phyloP scores from a whole-genome alignment of 2,113 vertebrate genomes.

The Pachyramphus minor region DNA sequence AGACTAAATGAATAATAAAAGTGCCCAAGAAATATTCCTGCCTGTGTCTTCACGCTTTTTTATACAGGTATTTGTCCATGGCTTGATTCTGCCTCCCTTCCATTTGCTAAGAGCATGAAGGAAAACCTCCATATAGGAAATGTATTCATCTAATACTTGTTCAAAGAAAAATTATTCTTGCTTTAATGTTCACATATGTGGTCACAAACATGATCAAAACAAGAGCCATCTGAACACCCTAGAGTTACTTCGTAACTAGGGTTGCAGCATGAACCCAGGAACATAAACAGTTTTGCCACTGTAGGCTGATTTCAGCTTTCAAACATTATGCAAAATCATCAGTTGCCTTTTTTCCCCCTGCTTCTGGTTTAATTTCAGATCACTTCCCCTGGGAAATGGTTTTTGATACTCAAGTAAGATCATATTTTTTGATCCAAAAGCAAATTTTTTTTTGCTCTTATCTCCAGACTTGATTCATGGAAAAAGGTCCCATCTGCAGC shows the following conservation, averaged over 20 bases:
- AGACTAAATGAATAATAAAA: not conserved
- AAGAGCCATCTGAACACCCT: not conserved
- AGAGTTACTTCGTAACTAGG: not conserved
- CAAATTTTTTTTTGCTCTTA: slow-evolving; percentile 8
- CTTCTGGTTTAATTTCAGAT: not conserved
- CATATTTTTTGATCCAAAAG: not conserved
- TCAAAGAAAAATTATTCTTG: not conserved
- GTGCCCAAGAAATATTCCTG: not conserved
- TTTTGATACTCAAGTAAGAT: slow-evolving; percentile 8
- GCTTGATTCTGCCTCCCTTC: not conserved
- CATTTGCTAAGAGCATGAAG: not conserved
- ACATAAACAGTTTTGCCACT: not conserved
- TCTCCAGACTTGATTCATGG: slow-evolving; percentile 29
- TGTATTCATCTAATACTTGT: not conserved
- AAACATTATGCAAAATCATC: not conserved
- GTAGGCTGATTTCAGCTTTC: not conserved
- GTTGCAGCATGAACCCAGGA: not conserved
- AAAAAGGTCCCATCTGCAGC: slow-evolving; percentile 35
- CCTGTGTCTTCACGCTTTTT: not conserved
- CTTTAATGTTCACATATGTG: not conserved
- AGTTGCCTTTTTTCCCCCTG: not conserved
- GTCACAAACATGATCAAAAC: not conserved
- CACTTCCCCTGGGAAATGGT: not conserved
- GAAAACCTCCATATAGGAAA: not conserved
- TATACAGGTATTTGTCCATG: not conserved